phyloP scores from a whole-genome alignment of 1,140 invertebrate species.

The Orchesella cincta region DNA sequence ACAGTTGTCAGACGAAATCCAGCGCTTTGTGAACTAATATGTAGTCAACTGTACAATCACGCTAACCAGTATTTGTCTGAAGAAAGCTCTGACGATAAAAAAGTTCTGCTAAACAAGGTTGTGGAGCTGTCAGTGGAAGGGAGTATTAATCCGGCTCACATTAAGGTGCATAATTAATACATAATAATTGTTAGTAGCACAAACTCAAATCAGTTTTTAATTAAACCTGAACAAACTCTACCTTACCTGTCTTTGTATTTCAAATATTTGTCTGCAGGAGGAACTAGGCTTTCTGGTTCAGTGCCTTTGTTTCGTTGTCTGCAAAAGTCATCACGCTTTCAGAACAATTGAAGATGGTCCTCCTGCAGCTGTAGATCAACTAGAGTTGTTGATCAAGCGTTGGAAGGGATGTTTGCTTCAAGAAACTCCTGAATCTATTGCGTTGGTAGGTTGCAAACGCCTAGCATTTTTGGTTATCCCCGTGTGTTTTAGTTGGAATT shows the following conservation, averaged over 20 bases:
- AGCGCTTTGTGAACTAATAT: slow-evolving; percentile 1
- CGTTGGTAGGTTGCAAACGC: too few relatives aligned
- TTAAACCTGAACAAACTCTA: background rate
- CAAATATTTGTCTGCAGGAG: slow-evolving; percentile 32
- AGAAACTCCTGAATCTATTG: too few relatives aligned
- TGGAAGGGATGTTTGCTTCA: too few relatives aligned
- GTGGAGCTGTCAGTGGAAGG: slow-evolving; percentile 5
- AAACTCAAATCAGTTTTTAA: background rate
- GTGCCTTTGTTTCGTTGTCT: slow-evolving; percentile 10
- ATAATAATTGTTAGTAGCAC: background rate
- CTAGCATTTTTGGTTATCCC: too few relatives aligned
- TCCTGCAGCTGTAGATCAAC: background rate
- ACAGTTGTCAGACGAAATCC: background rate
- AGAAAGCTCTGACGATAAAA: background rate
- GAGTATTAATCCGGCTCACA: background rate
- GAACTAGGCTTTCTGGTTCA: slow-evolving; percentile 41
- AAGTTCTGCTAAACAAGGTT: background rate
- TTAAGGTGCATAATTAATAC: background rate
- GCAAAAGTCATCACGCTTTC: slow-evolving; percentile 7
- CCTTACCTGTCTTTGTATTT: slow-evolving; percentile 13
- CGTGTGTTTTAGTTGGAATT: too few relatives aligned
- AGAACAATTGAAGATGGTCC: background rate
- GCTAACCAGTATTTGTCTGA: background rate
- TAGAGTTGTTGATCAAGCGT: background rate
- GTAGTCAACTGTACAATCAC: background rate